Evolutionary conservation across 2,113 vertebrate genomes (phyloP), one percentile per base, ranked within the genome.

Genomic region (Pelvicachromis taeniatus): DNA sequence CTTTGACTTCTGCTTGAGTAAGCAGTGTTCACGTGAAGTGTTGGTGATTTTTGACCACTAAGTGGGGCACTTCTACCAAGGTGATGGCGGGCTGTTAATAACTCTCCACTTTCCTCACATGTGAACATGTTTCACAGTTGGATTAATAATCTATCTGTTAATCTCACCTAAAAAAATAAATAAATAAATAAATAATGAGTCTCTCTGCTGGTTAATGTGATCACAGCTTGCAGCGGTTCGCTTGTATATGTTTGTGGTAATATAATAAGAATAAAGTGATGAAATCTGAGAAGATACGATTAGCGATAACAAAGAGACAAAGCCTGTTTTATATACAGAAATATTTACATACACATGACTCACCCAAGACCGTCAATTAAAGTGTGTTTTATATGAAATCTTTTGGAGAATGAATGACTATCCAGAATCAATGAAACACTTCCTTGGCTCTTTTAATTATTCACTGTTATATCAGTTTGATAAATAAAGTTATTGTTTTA

Each of bases 11-110:
- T 75, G 68, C 42, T 50, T 50, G 42, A 48, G 45, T 12, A 42
- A 75, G 23, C 21, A 48, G 3, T 73, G 42, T 6, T 73, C 68
- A n/a, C 13, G 5, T 21, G 50, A 5, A 55, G 77, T 40, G 52
- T 78, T 55, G 7, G 9, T 77, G 26, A 9, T 48, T 83, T 45
- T 45, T 50, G 16, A 53, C 88, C 88, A 75, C 86, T 55, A 45
- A 52, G 88, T 81, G 86, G 84, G 29, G 59, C 77, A 84, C 55
- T 89, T 87, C n/a, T 56, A 78, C 68, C 84, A 40, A 45, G 2
- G 19, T 35, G 35, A 77, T 48, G 3, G 16, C 21, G 2, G 77
- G 35, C 38, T 53, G 40, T 35, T 78, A 42, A 26, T 58, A 73
- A n/a, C 13, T 42, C 23, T 16, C 31, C 42, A 7, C 42, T 17